Evolutionary conservation across 2,797 vertebrate species (phyloP).

Genomic region (Varecia variegata): DNA sequence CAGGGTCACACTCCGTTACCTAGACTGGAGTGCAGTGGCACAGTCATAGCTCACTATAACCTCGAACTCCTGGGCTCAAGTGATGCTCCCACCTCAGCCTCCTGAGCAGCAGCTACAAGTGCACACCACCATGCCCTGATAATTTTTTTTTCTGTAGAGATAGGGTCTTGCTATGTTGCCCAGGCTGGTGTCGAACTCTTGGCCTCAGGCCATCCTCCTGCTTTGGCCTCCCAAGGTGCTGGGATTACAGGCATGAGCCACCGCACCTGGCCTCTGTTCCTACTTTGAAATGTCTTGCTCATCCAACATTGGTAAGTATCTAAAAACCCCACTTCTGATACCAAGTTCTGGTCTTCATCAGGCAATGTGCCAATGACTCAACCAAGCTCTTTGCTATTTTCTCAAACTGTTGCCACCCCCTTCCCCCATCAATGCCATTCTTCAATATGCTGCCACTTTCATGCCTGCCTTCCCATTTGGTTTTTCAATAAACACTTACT

Average conservation of each 20-base stretch:
- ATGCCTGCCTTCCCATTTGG: not conserved
- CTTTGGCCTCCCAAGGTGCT: not conserved
- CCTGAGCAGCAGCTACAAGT: not conserved
- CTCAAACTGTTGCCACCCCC: not conserved
- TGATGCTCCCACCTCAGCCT: not conserved
- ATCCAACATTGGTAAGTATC: not conserved
- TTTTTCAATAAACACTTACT: not conserved
- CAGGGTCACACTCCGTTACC: not conserved
- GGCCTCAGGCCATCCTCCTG: not conserved
- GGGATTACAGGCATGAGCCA: not conserved
- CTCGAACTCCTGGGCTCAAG: not conserved
- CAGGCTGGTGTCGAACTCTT: not conserved
- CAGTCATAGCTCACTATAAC: not conserved
- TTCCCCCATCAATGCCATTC: not conserved
- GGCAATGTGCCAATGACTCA: fast-evolving
- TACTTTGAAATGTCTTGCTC: not conserved
- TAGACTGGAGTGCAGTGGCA: not conserved
- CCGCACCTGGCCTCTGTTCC: not conserved
- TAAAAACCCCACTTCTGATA: not conserved
- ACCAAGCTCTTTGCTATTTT: not conserved
- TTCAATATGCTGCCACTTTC: not conserved
- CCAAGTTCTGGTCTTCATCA: not conserved
- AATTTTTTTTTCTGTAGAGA: not conserved
- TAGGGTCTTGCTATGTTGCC: not conserved
- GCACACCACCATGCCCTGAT: not conserved